Base-by-base conservation (phyloP, 2,113 vertebrate genomes). In the Chroicocephalus ridibundus region DNA sequence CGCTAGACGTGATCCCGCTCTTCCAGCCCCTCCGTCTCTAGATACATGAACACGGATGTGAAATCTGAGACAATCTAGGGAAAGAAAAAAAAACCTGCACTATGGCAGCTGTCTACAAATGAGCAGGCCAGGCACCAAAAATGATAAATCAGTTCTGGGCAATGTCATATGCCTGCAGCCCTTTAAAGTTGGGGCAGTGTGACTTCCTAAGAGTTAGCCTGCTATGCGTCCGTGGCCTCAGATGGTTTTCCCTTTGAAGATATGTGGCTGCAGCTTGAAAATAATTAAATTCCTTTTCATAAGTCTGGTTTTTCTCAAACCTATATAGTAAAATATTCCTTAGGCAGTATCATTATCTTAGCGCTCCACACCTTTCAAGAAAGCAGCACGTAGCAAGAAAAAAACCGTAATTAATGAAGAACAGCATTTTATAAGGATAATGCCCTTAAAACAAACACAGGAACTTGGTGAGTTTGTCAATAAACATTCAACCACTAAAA, bases 231-330 rank as follows among this genome's bases (percentile, higher is more conserved):
- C 78, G 42, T 15, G 40, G 75, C 70, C 75, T 85, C 81, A 55
- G 58, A 95, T 32, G 46, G 55, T 69, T 93, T 95, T 82, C 40
- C 51, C 78, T 95, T 94, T 97, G 89, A 96, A 96, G 80, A 93
- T 70, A 94, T 0, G 69, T 0, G 8, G 74, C 51, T 78, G 51
- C 27, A 84, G 74, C 65, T 82, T n/a, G 84, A 84, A 94, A 93
- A 85, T 76, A 96, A 91, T 93, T 90, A 94, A 93, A 87, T 88
- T 93, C 81, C 60, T 92, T 95, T 83, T 77, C 38, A 6, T n/a
- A 91, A 74, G 75, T 46, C 94, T 95, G 91, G 0, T 91, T 93
- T 86, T 88, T 27, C 66, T 95, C 89, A 77, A 78, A 32, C 34
- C 42, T 68, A 42, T 26, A 40, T 9, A 5, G 3, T 58, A 88